Conservation (phyloP, 1,140 invertebrate genomes). For the Acromyrmex heyeri region DNA sequence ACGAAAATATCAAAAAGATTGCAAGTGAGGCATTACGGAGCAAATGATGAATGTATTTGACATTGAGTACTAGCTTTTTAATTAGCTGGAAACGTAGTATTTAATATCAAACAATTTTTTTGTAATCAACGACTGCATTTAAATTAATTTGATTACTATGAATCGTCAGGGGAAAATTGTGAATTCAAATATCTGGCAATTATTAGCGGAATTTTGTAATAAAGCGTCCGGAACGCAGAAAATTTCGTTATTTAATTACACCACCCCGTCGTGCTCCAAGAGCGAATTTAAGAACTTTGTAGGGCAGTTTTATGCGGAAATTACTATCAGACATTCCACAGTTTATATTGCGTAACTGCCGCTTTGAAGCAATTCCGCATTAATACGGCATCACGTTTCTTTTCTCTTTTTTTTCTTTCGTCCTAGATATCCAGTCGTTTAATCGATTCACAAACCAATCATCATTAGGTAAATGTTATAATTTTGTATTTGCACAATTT, state of each 20-base stretch:
- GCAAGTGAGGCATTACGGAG: conserved; percentile 3
- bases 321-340: conserved; percentile 67
- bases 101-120: conserved; percentile 60
- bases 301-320: conserved; percentile 65
- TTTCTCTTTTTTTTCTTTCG: not conserved
- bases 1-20: conserved; percentile 26
- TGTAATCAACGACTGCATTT: conserved; percentile 29
- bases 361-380: conserved; percentile 58
- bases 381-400: conserved; percentile 36
- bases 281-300: conserved; percentile 67
- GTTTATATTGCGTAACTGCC: conserved; percentile 58
- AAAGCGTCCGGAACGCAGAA: conserved; percentile 66
- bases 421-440: conserved; percentile 15
- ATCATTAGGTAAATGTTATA: conserved; percentile 56
- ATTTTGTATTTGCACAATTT: conserved; percentile 47
- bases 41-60: conserved; percentile 24
- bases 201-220: conserved; percentile 74
- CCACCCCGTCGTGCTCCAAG: conserved; percentile 38
- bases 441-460: conserved; percentile 53
- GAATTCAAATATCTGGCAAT: conserved; percentile 67
- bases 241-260: conserved; percentile 75
- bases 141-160: conserved; percentile 61
- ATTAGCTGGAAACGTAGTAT: conserved; percentile 57
- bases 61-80: conserved; percentile 42
- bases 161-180: conserved; percentile 46